phyloP scores from a whole-genome alignment of 2,113 vertebrate species.

The Chaetura pelagica region DNA sequence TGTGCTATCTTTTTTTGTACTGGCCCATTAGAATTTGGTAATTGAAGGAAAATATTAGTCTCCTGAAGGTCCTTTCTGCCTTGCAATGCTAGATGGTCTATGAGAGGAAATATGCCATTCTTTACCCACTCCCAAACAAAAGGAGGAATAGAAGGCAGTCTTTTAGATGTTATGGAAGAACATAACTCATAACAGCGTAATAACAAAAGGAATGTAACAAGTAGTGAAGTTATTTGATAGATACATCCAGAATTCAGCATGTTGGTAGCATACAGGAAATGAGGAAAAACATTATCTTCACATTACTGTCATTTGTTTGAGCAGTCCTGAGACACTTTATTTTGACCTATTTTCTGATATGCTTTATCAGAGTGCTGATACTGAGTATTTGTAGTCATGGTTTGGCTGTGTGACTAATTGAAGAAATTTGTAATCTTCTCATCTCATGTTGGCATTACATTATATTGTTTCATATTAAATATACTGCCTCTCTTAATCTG shows the following conservation, averaged over 20 bases:
- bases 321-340: background rate
- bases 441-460: constrained; percentile 50
- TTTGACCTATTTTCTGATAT: constrained; percentile 56
- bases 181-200: background rate
- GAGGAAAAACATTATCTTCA: background rate
- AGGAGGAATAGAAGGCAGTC: rapidly evolving
- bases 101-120: background rate
- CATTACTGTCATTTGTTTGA: background rate
- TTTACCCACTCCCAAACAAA: background rate
- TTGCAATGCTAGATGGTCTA: background rate
- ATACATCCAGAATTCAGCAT: background rate
- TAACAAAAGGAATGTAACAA: background rate
- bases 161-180: background rate
- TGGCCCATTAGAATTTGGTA: background rate
- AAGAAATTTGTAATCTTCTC: constrained; percentile 63
- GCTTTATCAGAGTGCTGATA: constrained; percentile 20
- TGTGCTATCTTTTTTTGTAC: background rate
- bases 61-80: background rate
- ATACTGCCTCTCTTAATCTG: constrained; percentile 59
- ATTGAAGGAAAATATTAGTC: background rate
- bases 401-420: constrained; percentile 70
- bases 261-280: background rate
- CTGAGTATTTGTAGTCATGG: constrained; percentile 49
- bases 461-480: constrained; percentile 64
- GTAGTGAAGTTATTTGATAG: background rate